Conservation (phyloP, 2,888 invertebrate species). For the Cerastis leucographa region DNA sequence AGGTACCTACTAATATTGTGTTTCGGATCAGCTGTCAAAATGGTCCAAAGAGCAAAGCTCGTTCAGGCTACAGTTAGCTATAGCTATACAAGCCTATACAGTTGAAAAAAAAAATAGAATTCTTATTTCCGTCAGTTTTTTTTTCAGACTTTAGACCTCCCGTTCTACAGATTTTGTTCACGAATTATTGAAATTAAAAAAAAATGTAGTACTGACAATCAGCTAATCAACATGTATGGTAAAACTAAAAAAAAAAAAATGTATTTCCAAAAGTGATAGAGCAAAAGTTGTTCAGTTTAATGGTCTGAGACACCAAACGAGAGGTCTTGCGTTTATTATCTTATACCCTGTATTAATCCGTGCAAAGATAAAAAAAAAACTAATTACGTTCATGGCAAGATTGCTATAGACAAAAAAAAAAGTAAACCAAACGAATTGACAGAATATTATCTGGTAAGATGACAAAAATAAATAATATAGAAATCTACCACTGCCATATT, state of each 20-base stretch:
- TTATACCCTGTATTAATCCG: not conserved
- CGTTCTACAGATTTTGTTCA: not conserved
- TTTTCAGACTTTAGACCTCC: not conserved
- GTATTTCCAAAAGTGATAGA: not conserved
- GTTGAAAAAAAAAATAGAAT: not conserved
- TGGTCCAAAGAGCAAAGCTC: no score
- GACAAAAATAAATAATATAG: not conserved
- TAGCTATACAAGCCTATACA: not conserved
- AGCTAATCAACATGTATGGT: not conserved
- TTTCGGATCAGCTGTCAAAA: not conserved
- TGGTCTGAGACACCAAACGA: no score
- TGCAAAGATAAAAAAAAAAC: not conserved
- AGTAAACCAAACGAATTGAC: not conserved
- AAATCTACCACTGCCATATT: slow-evolving; percentile 50
- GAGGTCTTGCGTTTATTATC: not conserved
- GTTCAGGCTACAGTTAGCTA: not conserved
- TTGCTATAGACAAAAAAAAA: not conserved
- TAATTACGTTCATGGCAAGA: not conserved
- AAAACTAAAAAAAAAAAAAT: not conserved
- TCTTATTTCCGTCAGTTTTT: not conserved
- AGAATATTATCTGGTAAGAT: not conserved
- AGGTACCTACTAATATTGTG: not conserved
- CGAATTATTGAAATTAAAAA: not conserved
- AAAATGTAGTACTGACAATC: not conserved
- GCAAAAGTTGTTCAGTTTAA: not conserved